phyloP scores from a whole-genome alignment of 2,888 invertebrate genomes.

The Hipparchia sbordonii region DNA sequence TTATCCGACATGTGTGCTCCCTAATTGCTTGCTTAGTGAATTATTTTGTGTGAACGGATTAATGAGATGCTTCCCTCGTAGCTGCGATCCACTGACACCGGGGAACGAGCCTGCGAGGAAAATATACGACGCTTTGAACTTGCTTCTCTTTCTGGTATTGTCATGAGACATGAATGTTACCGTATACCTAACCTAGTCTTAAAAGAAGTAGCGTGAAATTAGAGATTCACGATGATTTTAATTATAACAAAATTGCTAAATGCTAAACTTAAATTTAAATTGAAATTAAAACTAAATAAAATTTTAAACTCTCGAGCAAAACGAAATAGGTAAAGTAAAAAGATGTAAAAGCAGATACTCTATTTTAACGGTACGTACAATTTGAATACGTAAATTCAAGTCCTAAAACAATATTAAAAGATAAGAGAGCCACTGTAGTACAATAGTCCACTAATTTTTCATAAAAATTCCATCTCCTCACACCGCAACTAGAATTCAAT shows the following conservation, averaged over 20 bases:
- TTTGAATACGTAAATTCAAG: background rate
- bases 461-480: conserved; percentile 33
- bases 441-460: conserved; percentile 21
- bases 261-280: no score
- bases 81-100: background rate
- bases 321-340: no score
- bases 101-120: background rate
- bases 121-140: conserved; percentile 1
- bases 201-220: no score
- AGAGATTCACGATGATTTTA: no score
- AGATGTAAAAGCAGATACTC: background rate
- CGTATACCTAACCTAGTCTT: no score
- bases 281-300: no score
- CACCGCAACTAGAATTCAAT: conserved; percentile 42
- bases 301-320: no score
- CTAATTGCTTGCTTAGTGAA: conserved; percentile 35
- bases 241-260: no score
- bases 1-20: conserved; percentile 38
- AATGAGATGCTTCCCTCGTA: conserved; percentile 3
- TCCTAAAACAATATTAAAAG: conserved; percentile 12
- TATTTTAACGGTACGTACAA: background rate
- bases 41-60: conserved; percentile 8
- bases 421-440: conserved; percentile 32
- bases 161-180: background rate
- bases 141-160: background rate